Percentiles rank a stretch among this genome's conserved stretches.
These are phyloP conservation scores for Hapalemur alaotrensis DNA, from an alignment of 2,797 vertebrate genomes.

Conservation along the genomic window DNA sequence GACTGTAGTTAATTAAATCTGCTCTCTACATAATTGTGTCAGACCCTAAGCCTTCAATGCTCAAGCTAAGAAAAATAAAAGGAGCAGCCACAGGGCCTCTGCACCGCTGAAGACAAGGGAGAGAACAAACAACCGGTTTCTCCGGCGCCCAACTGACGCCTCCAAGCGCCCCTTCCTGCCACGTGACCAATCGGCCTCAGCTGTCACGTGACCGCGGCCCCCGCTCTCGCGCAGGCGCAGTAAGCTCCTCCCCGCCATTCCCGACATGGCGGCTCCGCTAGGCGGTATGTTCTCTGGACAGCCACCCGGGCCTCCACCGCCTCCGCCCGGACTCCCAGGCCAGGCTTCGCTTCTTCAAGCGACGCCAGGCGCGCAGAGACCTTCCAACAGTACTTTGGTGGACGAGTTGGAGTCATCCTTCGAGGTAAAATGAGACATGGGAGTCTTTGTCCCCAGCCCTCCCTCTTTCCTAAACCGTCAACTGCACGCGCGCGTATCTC, in stretches of 20 bases:
- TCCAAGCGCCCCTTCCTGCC: accelerated
- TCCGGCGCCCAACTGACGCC: accelerated
- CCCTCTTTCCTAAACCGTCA: accelerated
- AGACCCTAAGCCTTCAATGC: not conserved
- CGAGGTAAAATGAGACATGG: conserved; percentile 85
- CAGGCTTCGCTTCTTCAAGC: conserved; percentile 89
- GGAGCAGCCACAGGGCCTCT: accelerated
- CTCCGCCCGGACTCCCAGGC: conserved; percentile 85
- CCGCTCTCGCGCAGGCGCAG: not conserved
- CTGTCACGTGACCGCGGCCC: not conserved
- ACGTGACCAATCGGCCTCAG: not conserved
- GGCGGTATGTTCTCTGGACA: conserved; percentile 92
- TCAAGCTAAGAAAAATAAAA: not conserved
- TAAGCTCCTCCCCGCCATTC: accelerated
- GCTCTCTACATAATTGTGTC: no score
- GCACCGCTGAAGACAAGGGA: accelerated
- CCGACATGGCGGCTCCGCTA: conserved; percentile 90
- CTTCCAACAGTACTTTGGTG: conserved; percentile 89
- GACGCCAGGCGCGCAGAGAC: conserved; percentile 83
- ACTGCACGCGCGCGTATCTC: not conserved
- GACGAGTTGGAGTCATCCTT: conserved; percentile 97
- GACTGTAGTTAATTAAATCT: accelerated
- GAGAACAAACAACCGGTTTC: accelerated
- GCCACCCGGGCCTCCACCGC: conserved; percentile 79
- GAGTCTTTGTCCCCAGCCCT: accelerated